Evolutionary conservation across 2,113 vertebrate species (phyloP).

Genomic region (Cairina moschata): DNA sequence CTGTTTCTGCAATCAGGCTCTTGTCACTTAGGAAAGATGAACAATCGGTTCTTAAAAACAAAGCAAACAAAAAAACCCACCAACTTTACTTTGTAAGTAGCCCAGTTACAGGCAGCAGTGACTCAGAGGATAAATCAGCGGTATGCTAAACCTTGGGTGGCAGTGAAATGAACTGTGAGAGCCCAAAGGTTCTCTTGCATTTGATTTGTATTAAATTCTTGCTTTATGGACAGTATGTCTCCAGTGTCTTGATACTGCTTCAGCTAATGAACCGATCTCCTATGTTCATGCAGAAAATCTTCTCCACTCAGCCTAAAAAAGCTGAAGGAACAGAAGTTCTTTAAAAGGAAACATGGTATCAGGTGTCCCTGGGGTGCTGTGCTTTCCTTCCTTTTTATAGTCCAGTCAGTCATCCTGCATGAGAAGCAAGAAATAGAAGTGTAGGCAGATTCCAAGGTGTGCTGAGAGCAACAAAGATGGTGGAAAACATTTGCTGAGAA

Average conservation of each 20-base stretch:
- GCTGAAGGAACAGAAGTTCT: neutral
- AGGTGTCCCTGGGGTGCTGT: neutral
- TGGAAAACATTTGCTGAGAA: neutral
- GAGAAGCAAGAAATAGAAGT: neutral
- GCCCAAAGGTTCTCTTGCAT: neutral
- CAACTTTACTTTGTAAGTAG: neutral
- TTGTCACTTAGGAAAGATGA: neutral
- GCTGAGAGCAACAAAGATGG: neutral
- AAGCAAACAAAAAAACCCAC: neutral
- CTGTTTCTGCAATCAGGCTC: neutral
- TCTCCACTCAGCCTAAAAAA: neutral
- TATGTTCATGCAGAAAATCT: neutral
- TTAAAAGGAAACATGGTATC: neutral
- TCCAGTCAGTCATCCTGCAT: neutral
- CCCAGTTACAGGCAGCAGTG: neutral
- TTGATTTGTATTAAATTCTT: neutral
- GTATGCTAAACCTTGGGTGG: neutral
- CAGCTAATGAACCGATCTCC: neutral
- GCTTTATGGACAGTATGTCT: neutral
- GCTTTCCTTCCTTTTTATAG: conserved; percentile 22
- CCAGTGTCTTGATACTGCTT: neutral
- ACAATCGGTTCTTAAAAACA: neutral
- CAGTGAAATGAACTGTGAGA: neutral
- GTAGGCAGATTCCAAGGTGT: neutral
- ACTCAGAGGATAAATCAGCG: neutral